phyloP scores from a whole-genome alignment of 2,888 invertebrate genomes.

The Psylliodes chrysocephalus region DNA sequence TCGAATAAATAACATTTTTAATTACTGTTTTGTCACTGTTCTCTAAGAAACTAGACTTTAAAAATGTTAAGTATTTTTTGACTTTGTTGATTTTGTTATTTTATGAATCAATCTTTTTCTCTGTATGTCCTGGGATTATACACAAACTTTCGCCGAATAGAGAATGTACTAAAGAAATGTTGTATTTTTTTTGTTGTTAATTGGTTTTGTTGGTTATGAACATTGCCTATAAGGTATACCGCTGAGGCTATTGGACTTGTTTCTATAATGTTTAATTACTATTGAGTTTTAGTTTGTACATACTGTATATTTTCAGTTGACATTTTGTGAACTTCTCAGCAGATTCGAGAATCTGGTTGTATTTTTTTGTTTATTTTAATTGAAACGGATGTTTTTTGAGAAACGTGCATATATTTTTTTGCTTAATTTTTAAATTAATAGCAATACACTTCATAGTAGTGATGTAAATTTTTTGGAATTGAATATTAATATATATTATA shows the following conservation, averaged over 20 bases:
- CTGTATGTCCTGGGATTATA: slow-evolving; percentile 22
- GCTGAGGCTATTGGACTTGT: slow-evolving; percentile 35
- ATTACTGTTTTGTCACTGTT: no score
- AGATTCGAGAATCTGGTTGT: slow-evolving; percentile 34
- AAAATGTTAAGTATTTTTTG: no score
- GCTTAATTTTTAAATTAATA: slow-evolving; percentile 38
- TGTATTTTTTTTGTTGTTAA: slow-evolving; percentile 31
- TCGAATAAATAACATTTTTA: no score
- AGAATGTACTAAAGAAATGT: slow-evolving; percentile 20
- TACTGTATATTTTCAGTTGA: slow-evolving; percentile 40
- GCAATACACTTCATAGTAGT: slow-evolving; percentile 41
- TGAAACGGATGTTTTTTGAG: slow-evolving; percentile 29
- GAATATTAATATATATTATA: slow-evolving; percentile 42
- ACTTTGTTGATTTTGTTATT: no score
- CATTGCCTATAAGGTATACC: slow-evolving; percentile 22
- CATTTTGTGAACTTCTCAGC: slow-evolving; percentile 36
- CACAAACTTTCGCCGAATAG: slow-evolving; percentile 14
- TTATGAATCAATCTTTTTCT: no score
- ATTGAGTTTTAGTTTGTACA: slow-evolving; percentile 41
- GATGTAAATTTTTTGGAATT: slow-evolving; percentile 41
- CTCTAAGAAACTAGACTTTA: no score
- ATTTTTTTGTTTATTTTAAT: slow-evolving; percentile 32
- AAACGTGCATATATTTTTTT: slow-evolving; percentile 36
- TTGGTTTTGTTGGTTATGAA: slow-evolving; percentile 27
- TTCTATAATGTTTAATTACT: slow-evolving; percentile 28